Conservation (phyloP, 2,113 vertebrate species). For the Lophochroa leadbeateri region DNA sequence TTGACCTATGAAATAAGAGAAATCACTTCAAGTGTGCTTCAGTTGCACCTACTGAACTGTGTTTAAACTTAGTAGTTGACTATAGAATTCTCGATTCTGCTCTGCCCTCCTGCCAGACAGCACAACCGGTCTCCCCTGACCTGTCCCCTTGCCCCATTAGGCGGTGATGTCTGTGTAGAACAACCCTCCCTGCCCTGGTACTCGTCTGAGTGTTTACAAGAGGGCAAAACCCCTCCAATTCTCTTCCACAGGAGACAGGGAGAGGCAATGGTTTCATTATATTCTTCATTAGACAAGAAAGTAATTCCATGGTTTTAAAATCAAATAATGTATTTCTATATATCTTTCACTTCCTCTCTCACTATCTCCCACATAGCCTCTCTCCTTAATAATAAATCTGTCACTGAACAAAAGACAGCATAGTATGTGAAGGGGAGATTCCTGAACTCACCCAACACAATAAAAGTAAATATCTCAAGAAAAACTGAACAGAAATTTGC, state of each 20-base stretch:
- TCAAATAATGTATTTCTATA: constrained; percentile 4
- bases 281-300: background rate
- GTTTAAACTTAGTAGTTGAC: background rate
- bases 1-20: background rate
- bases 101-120: background rate
- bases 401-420: background rate
- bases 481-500: background rate
- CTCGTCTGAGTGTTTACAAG: background rate
- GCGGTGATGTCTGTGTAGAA: background rate
- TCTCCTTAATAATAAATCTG: constrained; percentile 8
- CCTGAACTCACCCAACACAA: background rate
- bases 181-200: background rate
- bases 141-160: background rate
- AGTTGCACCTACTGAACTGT: background rate
- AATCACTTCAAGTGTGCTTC: background rate
- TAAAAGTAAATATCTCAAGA: background rate
- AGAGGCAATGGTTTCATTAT: background rate
- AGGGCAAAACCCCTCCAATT: background rate
- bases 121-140: background rate
- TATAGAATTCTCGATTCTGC: background rate
- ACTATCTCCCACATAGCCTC: background rate
- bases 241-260: background rate
- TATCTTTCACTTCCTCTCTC: constrained; percentile 33
- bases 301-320: background rate
- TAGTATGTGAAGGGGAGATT: background rate